Percentiles rank a stretch among this genome's conserved stretches.
phyloP scores from a whole-genome alignment of 2,113 vertebrate species.

The Lophotis ruficrista region DNA sequence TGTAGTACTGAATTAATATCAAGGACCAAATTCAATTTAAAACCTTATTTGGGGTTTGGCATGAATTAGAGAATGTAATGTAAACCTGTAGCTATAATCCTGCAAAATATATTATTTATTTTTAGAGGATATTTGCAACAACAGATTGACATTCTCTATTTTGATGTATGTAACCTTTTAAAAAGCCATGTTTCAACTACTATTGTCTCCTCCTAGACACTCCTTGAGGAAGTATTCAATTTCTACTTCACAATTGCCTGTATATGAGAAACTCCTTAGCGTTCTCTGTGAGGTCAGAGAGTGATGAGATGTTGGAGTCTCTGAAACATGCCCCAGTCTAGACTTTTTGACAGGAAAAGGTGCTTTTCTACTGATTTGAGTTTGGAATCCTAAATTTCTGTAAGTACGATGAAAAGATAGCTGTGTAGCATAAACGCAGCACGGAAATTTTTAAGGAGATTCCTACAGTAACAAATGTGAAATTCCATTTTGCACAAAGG shows the following conservation, averaged over 20 bases:
- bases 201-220: background rate
- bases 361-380: background rate
- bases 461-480: background rate
- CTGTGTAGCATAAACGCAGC: background rate
- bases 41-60: background rate
- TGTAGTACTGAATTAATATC: background rate
- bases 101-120: background rate
- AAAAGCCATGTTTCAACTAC: background rate
- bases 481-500: conserved; percentile 7
- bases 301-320: background rate
- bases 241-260: background rate
- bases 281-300: background rate
- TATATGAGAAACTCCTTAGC: background rate
- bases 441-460: background rate
- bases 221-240: background rate
- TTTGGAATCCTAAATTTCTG: background rate
- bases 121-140: background rate
- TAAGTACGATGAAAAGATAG: background rate
- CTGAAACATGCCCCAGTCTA: background rate
- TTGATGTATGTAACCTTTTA: background rate
- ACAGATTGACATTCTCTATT: background rate
- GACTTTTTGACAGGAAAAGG: background rate
- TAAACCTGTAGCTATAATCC: background rate
- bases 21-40: background rate
- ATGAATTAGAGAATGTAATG: background rate